Evolutionary conservation across 2,888 invertebrate species (phyloP), one percentile per base, ranked within the genome.

Genomic region (Volucella inanis): DNA sequence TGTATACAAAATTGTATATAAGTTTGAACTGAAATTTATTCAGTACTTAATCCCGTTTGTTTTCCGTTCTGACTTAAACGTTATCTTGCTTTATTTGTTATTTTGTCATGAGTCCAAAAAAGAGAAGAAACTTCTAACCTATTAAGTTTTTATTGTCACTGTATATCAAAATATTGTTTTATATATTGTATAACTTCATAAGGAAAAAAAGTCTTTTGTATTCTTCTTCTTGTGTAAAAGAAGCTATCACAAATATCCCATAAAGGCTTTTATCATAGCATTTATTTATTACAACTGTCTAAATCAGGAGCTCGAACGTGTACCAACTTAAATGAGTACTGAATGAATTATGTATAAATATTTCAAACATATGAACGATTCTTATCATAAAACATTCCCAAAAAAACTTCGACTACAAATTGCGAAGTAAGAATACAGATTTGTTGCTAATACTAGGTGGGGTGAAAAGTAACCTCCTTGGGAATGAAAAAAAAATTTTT

Each of bases 51-150:
- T 47, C 22, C 55, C 61, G 61, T 67, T 74, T 80, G 74, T 61
- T 67, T 62, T 67, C 54, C 74, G 41, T 74, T 67, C 47, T 15
- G 18, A n/a, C 41, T 74, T 41, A 52, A 79, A 59, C 54, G 43
- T 67, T 74, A 65, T 72, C 57, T 65, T 49, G 45, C 65, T 47
- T 67, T 79, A 61, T 74, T 74, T 74, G 61, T 67, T 79, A 61
- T 74, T 74, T 74, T 52, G 39, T 47, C 74, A 79, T 55, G 55
- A 47, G 57, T 79, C 59, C 52, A 71, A 57, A 57, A 55, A 64
- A 57, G 57, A 65, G 22, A 65, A 65, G 71, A 59, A 79, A 70
- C 77, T 55, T 70, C 18, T 70, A 65, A 78, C 71, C 71, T 78
- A 71, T 78, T 59, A 52, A 52, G 65, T 45, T 70, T 65, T 71